Conservation (phyloP, 1,140 invertebrate species). For the Drosophila athabasca region DNA sequence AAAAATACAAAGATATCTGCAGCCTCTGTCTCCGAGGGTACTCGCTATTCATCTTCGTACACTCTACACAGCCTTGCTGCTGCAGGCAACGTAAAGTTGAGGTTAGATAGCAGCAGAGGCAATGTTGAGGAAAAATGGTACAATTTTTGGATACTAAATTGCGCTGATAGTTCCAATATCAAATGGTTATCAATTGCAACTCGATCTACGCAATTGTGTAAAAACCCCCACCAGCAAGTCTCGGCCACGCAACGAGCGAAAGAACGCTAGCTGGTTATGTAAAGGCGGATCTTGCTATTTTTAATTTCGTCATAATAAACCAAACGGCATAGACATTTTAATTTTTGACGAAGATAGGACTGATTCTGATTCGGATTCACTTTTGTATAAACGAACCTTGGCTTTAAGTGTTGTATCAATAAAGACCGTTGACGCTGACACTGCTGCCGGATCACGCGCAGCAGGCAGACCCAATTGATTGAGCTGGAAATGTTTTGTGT, state of each 20-base stretch:
- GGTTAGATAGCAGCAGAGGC: slow-evolving; percentile 27
- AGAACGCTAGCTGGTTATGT: slow-evolving; percentile 56
- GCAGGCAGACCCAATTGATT: slow-evolving; percentile 74
- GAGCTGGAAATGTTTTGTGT: slow-evolving; percentile 75
- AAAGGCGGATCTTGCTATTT: slow-evolving; percentile 49
- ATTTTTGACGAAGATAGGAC: too few species aligned
- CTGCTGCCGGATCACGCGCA: slow-evolving; percentile 59
- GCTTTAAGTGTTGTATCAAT: slow-evolving; percentile 39
- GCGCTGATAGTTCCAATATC: slow-evolving; percentile 24
- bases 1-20: not conserved
- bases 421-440: slow-evolving; percentile 35
- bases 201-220: slow-evolving; percentile 21
- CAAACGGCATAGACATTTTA: too few species aligned
- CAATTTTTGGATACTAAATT: slow-evolving; percentile 11
- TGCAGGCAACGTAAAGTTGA: slow-evolving; percentile 7
- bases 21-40: slow-evolving; percentile 11
- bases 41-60: too few species aligned
- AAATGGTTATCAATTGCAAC: slow-evolving; percentile 8
- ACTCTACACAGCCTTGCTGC: not conserved
- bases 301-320: not conserved
- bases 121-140: not conserved
- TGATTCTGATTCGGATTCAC: not conserved
- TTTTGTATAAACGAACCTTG: slow-evolving; percentile 60
- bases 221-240: slow-evolving; percentile 1
- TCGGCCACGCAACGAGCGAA: slow-evolving; percentile 36